A percentile compares a stretch with the other conserved stretches of the same genome.
These are phyloP conservation scores for Sympetrum striolatum DNA, from an alignment of 2,888 invertebrate genomes.

Conservation along the genomic window DNA sequence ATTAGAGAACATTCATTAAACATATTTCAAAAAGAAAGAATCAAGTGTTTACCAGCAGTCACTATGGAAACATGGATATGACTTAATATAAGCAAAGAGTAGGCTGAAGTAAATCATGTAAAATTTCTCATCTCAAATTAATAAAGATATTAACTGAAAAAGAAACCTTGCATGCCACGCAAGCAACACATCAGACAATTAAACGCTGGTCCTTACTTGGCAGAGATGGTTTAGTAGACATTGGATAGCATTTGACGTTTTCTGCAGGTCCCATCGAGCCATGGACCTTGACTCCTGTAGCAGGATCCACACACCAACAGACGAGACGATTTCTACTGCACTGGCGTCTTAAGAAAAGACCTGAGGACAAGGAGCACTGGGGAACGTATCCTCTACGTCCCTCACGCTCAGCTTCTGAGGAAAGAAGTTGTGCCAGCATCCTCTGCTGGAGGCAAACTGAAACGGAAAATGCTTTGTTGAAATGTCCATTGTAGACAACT, in stretches of 20 bases:
- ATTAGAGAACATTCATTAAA: too few species aligned
- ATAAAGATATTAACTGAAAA: background rate
- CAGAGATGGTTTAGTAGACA: background rate
- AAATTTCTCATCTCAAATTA: background rate
- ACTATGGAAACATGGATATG: background rate
- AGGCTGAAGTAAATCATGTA: background rate
- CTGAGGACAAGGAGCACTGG: slow-evolving; percentile 71
- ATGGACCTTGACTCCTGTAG: slow-evolving; percentile 74
- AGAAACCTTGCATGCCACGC: background rate
- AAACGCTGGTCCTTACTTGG: background rate
- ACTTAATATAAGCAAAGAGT: background rate
- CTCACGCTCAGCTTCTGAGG: slow-evolving; percentile 74
- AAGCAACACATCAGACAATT: background rate
- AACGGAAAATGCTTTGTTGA: slow-evolving; percentile 45
- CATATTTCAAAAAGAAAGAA: too few species aligned
- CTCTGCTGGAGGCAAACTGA: slow-evolving; percentile 77
- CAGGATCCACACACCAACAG: slow-evolving; percentile 85
- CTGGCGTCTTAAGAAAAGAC: slow-evolving; percentile 75
- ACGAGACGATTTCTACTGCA: slow-evolving; percentile 85
- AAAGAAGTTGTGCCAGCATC: slow-evolving; percentile 76
- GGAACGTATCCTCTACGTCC: slow-evolving; percentile 81
- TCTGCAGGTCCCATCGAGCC: slow-evolving; percentile 81
- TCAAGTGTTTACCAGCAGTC: too few species aligned
- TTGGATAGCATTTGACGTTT: slow-evolving; percentile 68
- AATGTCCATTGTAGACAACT: background rate